Conservation (phyloP, 2,797 vertebrate genomes). For the Enteromius viviparus region DNA sequence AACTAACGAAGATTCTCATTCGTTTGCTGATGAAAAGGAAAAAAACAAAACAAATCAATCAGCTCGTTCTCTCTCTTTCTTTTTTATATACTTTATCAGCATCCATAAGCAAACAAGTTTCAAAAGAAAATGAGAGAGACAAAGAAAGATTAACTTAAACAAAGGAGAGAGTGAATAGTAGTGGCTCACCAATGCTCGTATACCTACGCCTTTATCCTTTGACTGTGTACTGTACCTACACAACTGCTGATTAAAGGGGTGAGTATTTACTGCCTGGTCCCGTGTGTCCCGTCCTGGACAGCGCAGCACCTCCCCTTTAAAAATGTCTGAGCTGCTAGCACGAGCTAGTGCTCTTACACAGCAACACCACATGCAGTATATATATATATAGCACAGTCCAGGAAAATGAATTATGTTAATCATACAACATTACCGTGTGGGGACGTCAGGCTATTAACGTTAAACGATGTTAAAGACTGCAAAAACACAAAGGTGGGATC, state of each 20-base stretch:
- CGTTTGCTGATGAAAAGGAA: constrained; percentile 48
- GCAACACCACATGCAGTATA: constrained; percentile 64
- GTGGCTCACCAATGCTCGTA: constrained; percentile 99
- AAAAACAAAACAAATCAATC: constrained; percentile 64
- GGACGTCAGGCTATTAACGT: constrained; percentile 62
- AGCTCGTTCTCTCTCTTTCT: constrained; percentile 58
- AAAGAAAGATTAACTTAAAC: constrained; percentile 82
- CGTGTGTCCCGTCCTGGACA: constrained; percentile 90
- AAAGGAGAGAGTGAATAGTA: constrained; percentile 96
- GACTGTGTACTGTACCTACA: constrained; percentile 92
- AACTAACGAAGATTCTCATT: constrained; percentile 69
- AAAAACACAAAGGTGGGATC: constrained; percentile 59
- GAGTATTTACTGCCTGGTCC: constrained; percentile 99
- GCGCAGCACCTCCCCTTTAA: constrained; percentile 65
- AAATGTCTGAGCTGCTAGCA: constrained; percentile 60
- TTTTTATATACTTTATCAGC: constrained; percentile 67
- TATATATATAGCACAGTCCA: constrained; percentile 48
- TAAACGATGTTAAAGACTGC: constrained; percentile 59
- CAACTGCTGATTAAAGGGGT: constrained; percentile 98
- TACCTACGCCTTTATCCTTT: constrained; percentile 97
- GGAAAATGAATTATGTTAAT: constrained; percentile 59
- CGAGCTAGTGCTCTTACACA: constrained; percentile 60
- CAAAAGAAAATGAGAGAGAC: constrained; percentile 66
- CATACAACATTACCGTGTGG: constrained; percentile 59
- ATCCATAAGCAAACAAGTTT: constrained; percentile 86